Evolutionary conservation across 2,888 invertebrate genomes (phyloP), one percentile per base, ranked within the genome.

Genomic region (Hemistola chrysoprasaria): DNA sequence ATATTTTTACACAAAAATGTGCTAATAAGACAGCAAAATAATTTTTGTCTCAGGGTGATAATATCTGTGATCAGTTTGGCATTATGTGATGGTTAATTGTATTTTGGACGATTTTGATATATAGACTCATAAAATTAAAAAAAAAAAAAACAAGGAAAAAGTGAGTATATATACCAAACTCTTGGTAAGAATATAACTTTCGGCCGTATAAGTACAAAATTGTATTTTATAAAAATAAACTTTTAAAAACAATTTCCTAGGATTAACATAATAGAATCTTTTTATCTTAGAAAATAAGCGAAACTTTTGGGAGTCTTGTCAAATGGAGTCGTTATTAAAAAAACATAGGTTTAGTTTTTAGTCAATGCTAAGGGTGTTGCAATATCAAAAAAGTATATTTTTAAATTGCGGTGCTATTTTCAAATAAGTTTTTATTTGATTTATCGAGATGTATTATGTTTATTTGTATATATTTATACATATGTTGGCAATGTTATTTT

Each of bases 191-290:
- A 38, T 8, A 31, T 45, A 56, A 51, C 37, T 69, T 74, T 77
- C 60, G 79, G 77, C 69, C 76, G 76, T 74, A 75, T 76, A 71
- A 86, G 85, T 86, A 86, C 85, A 86, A 86, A 86, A 85, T 79
- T 83, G 54, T 71, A 77, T 71, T 65, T 67, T 63, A 28, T 57
- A 53, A 52, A 54, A 50, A 41, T 55, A 53, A 52, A 41, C 57
- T 16, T 38, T 43, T 38, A 38, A 16, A 54, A 54, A 40, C 41
- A n/a, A 48, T 53, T 53, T 65, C 64, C 60, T 61, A 65, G 53
- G 56, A 62, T 64, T 59, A 58, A 62, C n/a, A n/a, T n/a, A 52
- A 47, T 56, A 53, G 58, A 50, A 10, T 10, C 7, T 58, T 55
- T 53, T 51, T 56, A 53, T 52, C 46, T 39, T 57, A 46, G 41